Evolutionary conservation across 1,140 invertebrate genomes (phyloP).

Genomic region (Drosophila simulans): DNA sequence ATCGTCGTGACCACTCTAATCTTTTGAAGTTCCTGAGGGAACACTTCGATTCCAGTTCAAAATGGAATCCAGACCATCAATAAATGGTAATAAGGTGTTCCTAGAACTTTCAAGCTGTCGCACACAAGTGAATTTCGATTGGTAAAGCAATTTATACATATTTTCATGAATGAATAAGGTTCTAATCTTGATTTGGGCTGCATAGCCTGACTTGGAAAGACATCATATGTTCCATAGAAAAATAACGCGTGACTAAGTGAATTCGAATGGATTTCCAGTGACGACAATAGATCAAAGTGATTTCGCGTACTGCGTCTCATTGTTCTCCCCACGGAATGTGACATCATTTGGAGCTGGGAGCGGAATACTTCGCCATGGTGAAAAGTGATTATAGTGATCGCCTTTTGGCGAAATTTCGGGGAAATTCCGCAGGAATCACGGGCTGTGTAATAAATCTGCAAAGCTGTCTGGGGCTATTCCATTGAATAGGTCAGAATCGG

Average conservation of each 20-base stretch:
- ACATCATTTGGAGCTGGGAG: constrained; percentile 30
- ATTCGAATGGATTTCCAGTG: neutral
- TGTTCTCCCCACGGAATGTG: constrained; percentile 32
- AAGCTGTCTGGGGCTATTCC: constrained; percentile 43
- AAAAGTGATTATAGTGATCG: constrained; percentile 17
- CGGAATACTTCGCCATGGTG: neutral
- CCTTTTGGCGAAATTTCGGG: constrained; percentile 21
- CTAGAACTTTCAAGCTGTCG: neutral
- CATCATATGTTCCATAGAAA: neutral
- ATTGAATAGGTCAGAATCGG: constrained; percentile 26
- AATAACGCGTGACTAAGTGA: constrained; percentile 15
- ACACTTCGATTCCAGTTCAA: neutral
- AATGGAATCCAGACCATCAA: neutral
- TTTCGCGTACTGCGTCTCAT: constrained; percentile 20
- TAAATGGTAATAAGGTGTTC: neutral
- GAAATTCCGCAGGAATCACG: constrained; percentile 45
- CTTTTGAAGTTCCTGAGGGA: constrained; percentile 13
- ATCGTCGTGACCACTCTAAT: constrained; percentile 27
- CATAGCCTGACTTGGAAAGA: neutral
- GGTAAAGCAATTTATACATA: no score
- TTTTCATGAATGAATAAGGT: neutral
- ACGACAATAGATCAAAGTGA: constrained; percentile 43
- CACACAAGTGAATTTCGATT: neutral
- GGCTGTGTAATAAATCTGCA: constrained; percentile 36
- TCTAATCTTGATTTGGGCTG: neutral